Percentiles rank a stretch among this genome's conserved stretches.
Conservation (phyloP, 1,140 invertebrate species). For the Nomia melanderi region DNA sequence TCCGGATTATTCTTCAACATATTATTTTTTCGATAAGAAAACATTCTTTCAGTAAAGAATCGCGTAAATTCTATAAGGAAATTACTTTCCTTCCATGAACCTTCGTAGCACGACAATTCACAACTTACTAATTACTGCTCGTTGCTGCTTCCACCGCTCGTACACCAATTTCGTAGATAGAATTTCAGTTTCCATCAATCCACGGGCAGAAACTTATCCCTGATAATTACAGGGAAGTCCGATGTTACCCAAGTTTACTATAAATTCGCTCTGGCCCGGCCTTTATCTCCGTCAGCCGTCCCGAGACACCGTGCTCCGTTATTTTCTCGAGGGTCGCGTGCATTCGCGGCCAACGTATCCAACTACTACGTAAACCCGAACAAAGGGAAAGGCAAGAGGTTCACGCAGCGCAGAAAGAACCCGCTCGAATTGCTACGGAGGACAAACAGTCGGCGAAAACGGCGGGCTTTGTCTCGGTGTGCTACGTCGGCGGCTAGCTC, state of each 20-base stretch:
- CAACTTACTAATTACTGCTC: no score
- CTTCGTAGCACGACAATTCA: no score
- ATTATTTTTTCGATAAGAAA: no score
- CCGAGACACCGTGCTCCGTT: not conserved
- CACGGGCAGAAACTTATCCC: no score
- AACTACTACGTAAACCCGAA: not conserved
- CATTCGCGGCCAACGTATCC: not conserved
- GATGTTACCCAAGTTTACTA: not conserved
- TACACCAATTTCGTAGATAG: no score
- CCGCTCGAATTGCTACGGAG: conserved; percentile 33
- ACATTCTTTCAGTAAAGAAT: no score
- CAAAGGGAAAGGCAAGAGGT: conserved; percentile 26
- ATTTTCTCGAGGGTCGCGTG: conserved; percentile 19
- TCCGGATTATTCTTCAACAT: no score
- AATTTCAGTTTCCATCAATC: no score
- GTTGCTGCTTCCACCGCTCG: no score
- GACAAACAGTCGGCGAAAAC: conserved; percentile 30
- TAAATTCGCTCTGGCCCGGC: not conserved
- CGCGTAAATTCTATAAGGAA: no score
- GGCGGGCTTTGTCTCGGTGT: conserved; percentile 24
- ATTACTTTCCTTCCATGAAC: no score
- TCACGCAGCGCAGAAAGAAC: conserved; percentile 26
- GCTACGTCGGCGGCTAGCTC: conserved; percentile 10
- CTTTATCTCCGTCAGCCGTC: not conserved
- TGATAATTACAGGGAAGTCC: no score